These are phyloP conservation scores for Nemapogon koenigi DNA, from an alignment of 2,888 invertebrate species.

Conservation along the genomic window DNA sequence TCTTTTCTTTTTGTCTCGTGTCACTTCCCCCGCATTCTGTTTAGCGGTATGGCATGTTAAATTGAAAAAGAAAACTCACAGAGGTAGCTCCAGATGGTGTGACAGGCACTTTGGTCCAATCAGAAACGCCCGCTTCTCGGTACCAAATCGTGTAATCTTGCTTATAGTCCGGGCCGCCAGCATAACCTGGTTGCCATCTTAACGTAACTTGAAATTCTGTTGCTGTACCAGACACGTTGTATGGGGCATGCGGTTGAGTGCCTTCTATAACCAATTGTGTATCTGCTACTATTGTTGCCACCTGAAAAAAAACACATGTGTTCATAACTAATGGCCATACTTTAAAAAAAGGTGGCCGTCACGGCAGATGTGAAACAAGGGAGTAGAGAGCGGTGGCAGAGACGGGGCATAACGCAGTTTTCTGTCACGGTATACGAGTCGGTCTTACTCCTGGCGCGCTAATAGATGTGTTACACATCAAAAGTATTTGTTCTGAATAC, in stretches of 20 bases:
- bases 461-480: too few relatives aligned
- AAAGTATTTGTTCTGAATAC: too few relatives aligned
- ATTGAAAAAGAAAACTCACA: conserved; percentile 25
- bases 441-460: too few relatives aligned
- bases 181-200: conserved; percentile 94
- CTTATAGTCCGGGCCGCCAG: conserved; percentile 93
- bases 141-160: conserved; percentile 97
- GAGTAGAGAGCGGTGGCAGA: too few relatives aligned
- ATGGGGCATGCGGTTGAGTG: conserved; percentile 96
- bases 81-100: conserved; percentile 88
- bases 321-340: too few relatives aligned
- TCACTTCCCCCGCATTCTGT: too few relatives aligned
- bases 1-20: too few relatives aligned
- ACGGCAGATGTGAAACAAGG: too few relatives aligned
- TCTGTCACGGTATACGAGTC: too few relatives aligned
- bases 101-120: conserved; percentile 94
- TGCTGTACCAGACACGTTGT: conserved; percentile 90
- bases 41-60: too few relatives aligned
- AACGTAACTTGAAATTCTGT: conserved; percentile 90
- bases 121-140: conserved; percentile 83
- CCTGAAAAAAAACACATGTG: conserved; percentile 40
- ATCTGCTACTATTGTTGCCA: conserved; percentile 91
- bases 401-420: too few relatives aligned
- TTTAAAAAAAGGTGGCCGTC: too few relatives aligned
- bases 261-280: conserved; percentile 92